Evolutionary conservation across 2,797 vertebrate genomes (phyloP), one percentile per base, ranked within the genome.

Genomic region (Telmatherina bonti): DNA sequence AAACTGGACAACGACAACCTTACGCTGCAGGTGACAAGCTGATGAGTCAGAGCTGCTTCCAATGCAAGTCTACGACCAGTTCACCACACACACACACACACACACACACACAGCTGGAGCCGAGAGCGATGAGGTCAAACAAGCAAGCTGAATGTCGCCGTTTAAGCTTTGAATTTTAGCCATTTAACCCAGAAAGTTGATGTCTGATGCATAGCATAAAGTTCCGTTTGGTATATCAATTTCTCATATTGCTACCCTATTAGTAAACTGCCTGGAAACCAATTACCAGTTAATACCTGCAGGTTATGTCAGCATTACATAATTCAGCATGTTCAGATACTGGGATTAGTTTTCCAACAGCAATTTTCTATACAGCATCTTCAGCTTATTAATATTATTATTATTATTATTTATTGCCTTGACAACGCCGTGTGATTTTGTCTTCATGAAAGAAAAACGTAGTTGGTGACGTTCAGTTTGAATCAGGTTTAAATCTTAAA

Each of bases 391-490:
- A 68, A 16, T 62, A 80, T 86, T 78, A 79, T 72, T 13, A 68
- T 74, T 78, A 72, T 56, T 63, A 85, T 92, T 92, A 93, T 93
- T 91, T n/a, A n/a, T n/a, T n/a, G 89, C 91, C 82, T 89, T 78
- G 80, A 88, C 49, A 80, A 68, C 57, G 64, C 30, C 41, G 57
- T 71, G 70, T 52, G n/a, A 56, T 68, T 64, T 26, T 62, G 3
- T 61, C 84, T 67, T 47, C 31, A 33, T 63, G 62, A 35, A 85
- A 81, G 54, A 76, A 73, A 74, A 81, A 78, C 67, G 2, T 70
- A 67, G 66, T 61, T 36, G 72, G 54, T 56, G 54, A 73, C 59
- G 66, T 80, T 64, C 81, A 82, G 56, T 81, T 89, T 72, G 79
- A 85, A 83, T 54, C 36, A 3, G 36, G 36, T 36, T 80, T 65